phyloP scores from a whole-genome alignment of 2,113 vertebrate genomes.

The Fregata magnificens region DNA sequence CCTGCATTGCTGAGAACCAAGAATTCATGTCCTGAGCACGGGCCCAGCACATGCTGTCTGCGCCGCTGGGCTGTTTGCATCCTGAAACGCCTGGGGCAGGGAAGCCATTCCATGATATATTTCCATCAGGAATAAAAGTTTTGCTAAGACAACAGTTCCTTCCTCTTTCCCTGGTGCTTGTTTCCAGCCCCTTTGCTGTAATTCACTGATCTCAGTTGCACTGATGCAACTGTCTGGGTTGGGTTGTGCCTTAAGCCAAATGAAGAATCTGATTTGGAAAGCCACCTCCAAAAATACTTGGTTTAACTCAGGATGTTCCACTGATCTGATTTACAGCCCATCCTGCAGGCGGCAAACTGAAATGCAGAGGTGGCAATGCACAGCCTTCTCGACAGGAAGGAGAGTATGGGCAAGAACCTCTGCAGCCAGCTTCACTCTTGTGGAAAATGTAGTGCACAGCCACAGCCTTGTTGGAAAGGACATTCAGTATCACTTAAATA shows the following conservation, averaged over 20 bases:
- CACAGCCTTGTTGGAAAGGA: background rate
- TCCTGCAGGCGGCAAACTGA: background rate
- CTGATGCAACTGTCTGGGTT: background rate
- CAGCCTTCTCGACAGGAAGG: background rate
- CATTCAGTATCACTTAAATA: background rate
- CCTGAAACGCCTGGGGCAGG: background rate
- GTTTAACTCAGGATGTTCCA: background rate
- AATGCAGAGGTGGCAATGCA: background rate
- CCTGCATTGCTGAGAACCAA: background rate
- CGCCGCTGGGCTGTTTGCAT: fast-evolving
- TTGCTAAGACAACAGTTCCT: background rate
- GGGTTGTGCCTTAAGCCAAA: background rate
- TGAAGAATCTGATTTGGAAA: background rate
- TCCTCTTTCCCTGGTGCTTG: background rate
- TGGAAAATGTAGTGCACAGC: background rate
- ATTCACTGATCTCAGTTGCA: background rate
- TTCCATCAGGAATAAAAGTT: background rate
- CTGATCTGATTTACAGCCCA: background rate
- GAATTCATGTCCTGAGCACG: background rate
- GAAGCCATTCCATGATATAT: background rate
- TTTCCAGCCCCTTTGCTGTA: background rate
- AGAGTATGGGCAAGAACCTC: background rate
- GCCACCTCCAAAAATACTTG: background rate
- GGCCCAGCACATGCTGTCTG: fast-evolving
- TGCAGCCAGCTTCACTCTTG: background rate